Evolutionary conservation across 35 echinoderm and acorn worm genomes (phyloP), one percentile per base, ranked within the genome.

Genomic region (Amphiura filiformis): DNA sequence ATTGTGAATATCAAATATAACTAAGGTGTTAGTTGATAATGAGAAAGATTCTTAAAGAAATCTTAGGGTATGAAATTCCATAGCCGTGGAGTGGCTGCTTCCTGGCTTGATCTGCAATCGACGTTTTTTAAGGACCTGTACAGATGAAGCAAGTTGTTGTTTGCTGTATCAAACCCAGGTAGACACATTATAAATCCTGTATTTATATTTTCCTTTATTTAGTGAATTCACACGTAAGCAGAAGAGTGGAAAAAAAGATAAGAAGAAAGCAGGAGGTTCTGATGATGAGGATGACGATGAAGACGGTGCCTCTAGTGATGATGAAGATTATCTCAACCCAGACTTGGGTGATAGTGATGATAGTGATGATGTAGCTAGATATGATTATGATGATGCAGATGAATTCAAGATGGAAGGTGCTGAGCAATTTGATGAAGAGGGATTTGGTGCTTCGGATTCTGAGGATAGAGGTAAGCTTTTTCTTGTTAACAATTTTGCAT

Each of bases 401-500:
- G 86, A 76, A 32, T 84, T 90, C 61, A 82, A 83, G 23, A 64
- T 85, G 28, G 84, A 78, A n/a, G 78, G 93, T 88, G 86, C 78
- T 52, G 91, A 90, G 14, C 87, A 97, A 30, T 89, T 97, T 87
- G 95, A 97, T 86, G 95, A 97, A 82, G 95, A 97, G 47, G 91
- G 80, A 34, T 94, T 97, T 87, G 92, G 78, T 20, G 86, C 39
- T 30, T 93, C 95, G 18, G 94, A 97, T 86, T 36, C 32, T 31
- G 44, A 32, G 5, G 44, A 9, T 41, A 52, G 32, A 15, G 4
- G 34, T 31, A 37, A 37, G 38, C 20, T 81, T 3, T 81, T 11
- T 28, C 22, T 81, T 37, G 28, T 38, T 81, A 35, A 81, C 22
- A 12, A 28, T 23, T 40, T 35, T 15, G n/a, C n/a, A n/a, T n/a